Conservation (phyloP, 2,888 invertebrate species). For the Drosophila bunnanda region DNA sequence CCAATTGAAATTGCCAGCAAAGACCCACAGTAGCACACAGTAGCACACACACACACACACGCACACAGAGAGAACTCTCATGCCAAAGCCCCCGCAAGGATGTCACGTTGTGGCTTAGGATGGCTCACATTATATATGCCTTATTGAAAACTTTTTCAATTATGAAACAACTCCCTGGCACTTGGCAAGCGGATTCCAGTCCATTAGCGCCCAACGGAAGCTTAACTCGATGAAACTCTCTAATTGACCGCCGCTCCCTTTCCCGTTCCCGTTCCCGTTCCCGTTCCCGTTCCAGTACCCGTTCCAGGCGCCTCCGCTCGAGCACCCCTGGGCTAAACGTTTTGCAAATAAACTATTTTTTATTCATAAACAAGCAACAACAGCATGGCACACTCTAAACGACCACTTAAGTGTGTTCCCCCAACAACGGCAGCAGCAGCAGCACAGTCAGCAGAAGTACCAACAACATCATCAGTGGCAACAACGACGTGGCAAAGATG, state of each 20-base stretch:
- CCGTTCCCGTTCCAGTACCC: slow-evolving; percentile 8
- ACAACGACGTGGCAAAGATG: slow-evolving; percentile 54
- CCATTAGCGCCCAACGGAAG: slow-evolving; percentile 32
- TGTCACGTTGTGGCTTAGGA: slow-evolving; percentile 37
- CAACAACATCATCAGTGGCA: slow-evolving; percentile 42
- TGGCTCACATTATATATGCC: slow-evolving; percentile 35
- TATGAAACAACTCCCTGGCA: slow-evolving; percentile 29
- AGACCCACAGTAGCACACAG: slow-evolving; percentile 3
- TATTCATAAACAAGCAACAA: slow-evolving; percentile 79
- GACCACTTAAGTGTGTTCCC: slow-evolving; percentile 78
- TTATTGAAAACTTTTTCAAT: slow-evolving; percentile 47
- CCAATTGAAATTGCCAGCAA: slow-evolving; percentile 71
- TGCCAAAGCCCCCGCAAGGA: slow-evolving; percentile 1
- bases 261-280: neutral
- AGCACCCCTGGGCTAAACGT: slow-evolving; percentile 64
- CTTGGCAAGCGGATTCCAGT: slow-evolving; percentile 20
- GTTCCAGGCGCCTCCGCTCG: slow-evolving; percentile 13
- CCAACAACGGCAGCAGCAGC: slow-evolving; percentile 53
- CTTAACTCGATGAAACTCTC: slow-evolving; percentile 40
- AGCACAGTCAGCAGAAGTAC: slow-evolving; percentile 18
- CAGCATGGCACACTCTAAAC: slow-evolving; percentile 72
- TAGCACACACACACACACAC: slow-evolving; percentile 6
- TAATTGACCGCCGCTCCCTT: slow-evolving; percentile 35
- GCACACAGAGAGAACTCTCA: slow-evolving; percentile 4
- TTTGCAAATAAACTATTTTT: slow-evolving; percentile 80